Percentiles rank a stretch among this genome's conserved stretches.
These are phyloP conservation scores for Isoperla grammatica DNA, from an alignment of 2,888 invertebrate genomes.

Conservation along the genomic window DNA sequence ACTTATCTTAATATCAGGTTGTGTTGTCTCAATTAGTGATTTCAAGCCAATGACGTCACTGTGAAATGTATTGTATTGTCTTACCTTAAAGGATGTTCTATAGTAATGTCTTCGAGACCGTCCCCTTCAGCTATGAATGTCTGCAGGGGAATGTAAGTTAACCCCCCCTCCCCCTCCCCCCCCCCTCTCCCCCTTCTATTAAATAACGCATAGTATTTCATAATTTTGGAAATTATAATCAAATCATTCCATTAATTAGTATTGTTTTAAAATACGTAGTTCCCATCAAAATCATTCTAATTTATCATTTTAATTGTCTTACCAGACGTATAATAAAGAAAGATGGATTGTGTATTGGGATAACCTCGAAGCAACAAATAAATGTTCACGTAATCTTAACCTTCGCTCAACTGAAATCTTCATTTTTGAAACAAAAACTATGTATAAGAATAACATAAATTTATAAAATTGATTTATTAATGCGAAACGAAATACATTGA, in stretches of 20 bases:
- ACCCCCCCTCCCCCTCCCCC: background rate
- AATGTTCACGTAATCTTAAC: too few species aligned
- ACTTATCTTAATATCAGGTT: background rate
- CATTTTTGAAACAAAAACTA: too few species aligned
- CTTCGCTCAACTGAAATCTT: too few species aligned
- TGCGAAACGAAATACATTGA: too few species aligned
- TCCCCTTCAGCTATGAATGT: background rate
- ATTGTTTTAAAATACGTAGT: background rate
- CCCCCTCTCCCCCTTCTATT: background rate
- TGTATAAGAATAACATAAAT: too few species aligned
- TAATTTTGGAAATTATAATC: background rate
- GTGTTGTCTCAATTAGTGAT: background rate
- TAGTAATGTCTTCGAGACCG: background rate
- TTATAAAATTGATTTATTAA: too few species aligned
- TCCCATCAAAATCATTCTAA: background rate
- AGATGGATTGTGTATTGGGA: too few species aligned
- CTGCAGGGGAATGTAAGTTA: too few species aligned
- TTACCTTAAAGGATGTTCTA: background rate
- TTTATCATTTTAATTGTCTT: conserved; percentile 1
- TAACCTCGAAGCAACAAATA: background rate
- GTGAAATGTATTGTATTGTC: background rate
- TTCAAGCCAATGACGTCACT: too few species aligned
- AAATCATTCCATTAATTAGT: background rate
- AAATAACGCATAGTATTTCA: background rate
- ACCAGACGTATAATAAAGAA: background rate